Percentiles rank a stretch among this genome's conserved stretches.
Evolutionary conservation across 2,888 invertebrate genomes (phyloP).

Genomic region (Cephus pygmeus): DNA sequence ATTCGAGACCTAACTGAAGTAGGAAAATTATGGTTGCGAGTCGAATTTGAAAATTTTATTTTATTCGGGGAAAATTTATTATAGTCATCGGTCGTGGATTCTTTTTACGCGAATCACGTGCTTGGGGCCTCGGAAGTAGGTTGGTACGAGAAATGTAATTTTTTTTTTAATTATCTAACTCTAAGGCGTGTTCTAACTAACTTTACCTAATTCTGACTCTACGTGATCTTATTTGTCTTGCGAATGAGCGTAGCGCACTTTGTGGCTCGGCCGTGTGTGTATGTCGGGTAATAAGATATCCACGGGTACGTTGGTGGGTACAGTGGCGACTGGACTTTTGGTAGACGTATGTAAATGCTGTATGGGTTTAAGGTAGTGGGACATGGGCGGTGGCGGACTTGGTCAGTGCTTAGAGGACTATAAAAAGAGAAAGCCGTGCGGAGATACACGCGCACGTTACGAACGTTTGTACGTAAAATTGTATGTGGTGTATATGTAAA

Average conservation of each 20-base stretch:
- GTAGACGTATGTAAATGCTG: not conserved
- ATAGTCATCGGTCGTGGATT: not conserved
- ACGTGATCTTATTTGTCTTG: not conserved
- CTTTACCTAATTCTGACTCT: not conserved
- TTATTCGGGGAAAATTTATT: not conserved
- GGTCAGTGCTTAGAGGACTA: conserved; percentile 48
- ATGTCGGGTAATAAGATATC: not conserved
- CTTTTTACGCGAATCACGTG: not conserved
- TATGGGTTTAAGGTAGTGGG: not conserved
- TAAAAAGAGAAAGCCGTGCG: conserved; percentile 58
- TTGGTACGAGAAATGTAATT: not conserved
- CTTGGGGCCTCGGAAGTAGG: not conserved
- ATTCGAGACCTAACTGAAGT: too few relatives aligned
- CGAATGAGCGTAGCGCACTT: not conserved
- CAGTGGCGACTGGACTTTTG: not conserved
- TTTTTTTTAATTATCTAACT: not conserved
- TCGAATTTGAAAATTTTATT: too few relatives aligned
- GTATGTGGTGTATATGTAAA: not conserved
- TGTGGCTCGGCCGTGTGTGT: not conserved
- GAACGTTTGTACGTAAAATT: conserved; percentile 12
- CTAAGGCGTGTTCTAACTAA: not conserved
- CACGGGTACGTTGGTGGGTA: not conserved
- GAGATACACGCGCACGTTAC: conserved; percentile 33
- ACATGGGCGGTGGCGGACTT: conserved; percentile 36
- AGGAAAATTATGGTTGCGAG: too few relatives aligned